Evolutionary conservation across 2,113 vertebrate genomes (phyloP), one percentile per base, ranked within the genome.

Genomic region (Larimichthys polyactis): DNA sequence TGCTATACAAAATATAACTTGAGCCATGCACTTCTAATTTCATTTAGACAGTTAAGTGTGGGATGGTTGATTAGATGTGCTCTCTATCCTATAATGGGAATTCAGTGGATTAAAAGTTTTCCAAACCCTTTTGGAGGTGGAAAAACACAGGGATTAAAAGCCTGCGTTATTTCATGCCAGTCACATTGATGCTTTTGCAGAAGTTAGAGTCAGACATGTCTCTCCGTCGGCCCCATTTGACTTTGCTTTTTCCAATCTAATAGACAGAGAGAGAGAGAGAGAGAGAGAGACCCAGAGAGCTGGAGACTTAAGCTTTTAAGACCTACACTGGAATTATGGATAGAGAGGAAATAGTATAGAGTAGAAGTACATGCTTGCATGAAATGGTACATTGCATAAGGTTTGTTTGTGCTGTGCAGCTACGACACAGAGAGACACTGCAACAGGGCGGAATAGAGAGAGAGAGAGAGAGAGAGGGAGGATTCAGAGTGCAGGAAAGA

Each of bases 371-470:
- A 58, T 65, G 72, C 2, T 55, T 64, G 22, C 40, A 75, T 57
- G 59, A 84, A 63, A 27, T 27, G 5, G 29, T 68, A 16, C 52
- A 69, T 82, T 89, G 62, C 81, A 69, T 58, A 66, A 62, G 55
- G 58, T 67, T 79, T 84, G 65, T 81, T 70, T 80, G 69, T 75
- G 40, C 66, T 81, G 63, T 83, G 71, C 49, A 63, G 75, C 68
- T 66, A 74, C 36, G 32, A 77, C 68, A 88, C 66, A 67, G 49
- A 68, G 74, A 79, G 63, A 62, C 70, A 59, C 82, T 75, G 83
- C 79, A 91, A 91, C 89, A 89, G 88, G 83, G 81, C 22, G 44
- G 75, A 66, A 85, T 49, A 49, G 46, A 82, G 72, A 79, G 72
- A 79, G 71, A 63, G 29, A 32, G 29, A 46, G 46, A 82, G 72